Base-by-base conservation (phyloP, 2,797 vertebrate species). In the Schizothorax lantsangensis region DNA sequence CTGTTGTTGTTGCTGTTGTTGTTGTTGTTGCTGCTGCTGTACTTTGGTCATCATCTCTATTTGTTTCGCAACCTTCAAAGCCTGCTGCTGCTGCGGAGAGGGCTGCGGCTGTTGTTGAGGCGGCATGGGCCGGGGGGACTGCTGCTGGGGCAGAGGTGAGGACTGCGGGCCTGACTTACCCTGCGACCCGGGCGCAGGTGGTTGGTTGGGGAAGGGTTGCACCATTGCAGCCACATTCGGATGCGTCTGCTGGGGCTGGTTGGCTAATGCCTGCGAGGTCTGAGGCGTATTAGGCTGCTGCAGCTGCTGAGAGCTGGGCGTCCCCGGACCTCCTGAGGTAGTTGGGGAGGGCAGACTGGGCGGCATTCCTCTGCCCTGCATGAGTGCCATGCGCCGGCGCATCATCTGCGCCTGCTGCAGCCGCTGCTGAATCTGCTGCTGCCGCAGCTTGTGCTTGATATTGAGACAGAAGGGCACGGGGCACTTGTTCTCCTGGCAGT, bases 401-500 rank as follows among this genome's bases (percentile, higher is more conserved):
- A 99, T 98, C 90, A 99, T 95, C 94, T 99, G 98, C 3, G 98
- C 98, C 93, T 99, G 98, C 94, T 99, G 98, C 87, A 99, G 96
- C 88, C 98, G 93, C 87, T 99, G 97, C 92, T 99, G 98, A 90
- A 99, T 96, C 96, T 99, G 98, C 95, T 99, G 98, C 95, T 99
- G 98, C 78, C 97, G 97, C 62, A 99, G 96, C 93, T 99, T 99
- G 95, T 99, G 97, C 95, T 99, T 99, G 95, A 99, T 99, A 92
- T 99, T 99, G 93, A 98, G 96, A 94, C 98, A 99, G 97, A 99
- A 99, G 91, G 98, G 98, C 93, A 99, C 98, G 0, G 98, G 98
- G 93, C 98, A 99, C 94, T 99, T 99, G 96, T 98, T 99, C 95
- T 99, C 98, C 93, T 98, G 98, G 95, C 98, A 99, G 96, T 99